Conservation (phyloP, 2,888 invertebrate genomes). For the Cephonodes hylas region DNA sequence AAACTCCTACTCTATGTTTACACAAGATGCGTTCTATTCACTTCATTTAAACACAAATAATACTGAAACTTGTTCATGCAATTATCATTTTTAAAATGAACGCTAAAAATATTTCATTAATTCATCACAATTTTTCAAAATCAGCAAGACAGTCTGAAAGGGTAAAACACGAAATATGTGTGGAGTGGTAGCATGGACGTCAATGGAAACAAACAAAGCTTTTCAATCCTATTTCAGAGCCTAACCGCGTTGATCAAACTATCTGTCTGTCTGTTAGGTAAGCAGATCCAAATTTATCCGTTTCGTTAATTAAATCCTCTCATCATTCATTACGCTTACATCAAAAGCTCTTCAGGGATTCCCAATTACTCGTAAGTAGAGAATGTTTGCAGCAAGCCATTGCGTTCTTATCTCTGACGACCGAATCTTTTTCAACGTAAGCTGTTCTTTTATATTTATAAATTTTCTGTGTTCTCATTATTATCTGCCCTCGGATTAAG, state of each 20-base stretch:
- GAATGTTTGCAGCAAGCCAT: slow-evolving; percentile 42
- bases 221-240: background rate
- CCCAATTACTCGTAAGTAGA: slow-evolving; percentile 28
- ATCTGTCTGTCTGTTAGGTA: slow-evolving; percentile 1
- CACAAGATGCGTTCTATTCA: background rate
- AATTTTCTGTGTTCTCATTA: background rate
- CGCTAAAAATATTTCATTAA: too few species aligned
- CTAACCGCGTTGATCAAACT: background rate
- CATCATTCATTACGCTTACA: slow-evolving; percentile 38
- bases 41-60: too few species aligned
- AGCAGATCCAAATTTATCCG: background rate
- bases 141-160: background rate
- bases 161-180: background rate
- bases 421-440: slow-evolving; percentile 25
- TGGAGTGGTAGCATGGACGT: background rate
- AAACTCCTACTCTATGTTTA: background rate
- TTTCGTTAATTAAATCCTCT: slow-evolving; percentile 35
- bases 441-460: slow-evolving; percentile 9
- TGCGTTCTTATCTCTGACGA: slow-evolving; percentile 42
- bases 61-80: too few species aligned
- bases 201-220: background rate
- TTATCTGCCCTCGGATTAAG: background rate
- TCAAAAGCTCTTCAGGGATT: slow-evolving; percentile 33
- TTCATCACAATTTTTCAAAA: too few species aligned
- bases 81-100: too few species aligned